Conservation (phyloP, 2,113 vertebrate species). For the Gila orcuttii region DNA sequence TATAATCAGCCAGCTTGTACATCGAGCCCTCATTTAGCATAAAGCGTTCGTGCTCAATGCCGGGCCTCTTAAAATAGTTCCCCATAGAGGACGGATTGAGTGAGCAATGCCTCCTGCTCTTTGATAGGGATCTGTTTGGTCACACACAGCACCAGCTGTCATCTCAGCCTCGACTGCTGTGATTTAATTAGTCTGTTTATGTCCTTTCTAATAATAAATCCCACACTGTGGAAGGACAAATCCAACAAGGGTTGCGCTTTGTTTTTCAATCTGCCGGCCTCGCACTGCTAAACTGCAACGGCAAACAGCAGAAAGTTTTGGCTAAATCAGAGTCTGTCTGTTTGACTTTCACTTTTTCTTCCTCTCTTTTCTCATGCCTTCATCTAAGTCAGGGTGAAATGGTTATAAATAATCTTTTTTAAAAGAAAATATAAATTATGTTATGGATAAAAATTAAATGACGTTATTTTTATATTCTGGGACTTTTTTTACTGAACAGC, state of each 20-base stretch:
- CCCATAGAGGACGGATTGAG: slow-evolving; percentile 86
- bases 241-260: slow-evolving; percentile 85
- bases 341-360: slow-evolving; percentile 24
- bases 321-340: neutral
- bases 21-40: slow-evolving; percentile 43
- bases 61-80: slow-evolving; percentile 56
- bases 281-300: slow-evolving; percentile 78
- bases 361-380: neutral
- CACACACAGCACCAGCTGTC: slow-evolving; percentile 99
- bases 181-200: slow-evolving; percentile 99
- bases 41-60: slow-evolving; percentile 38
- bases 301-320: slow-evolving; percentile 9
- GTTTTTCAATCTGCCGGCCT: slow-evolving; percentile 79
- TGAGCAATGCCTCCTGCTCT: slow-evolving; percentile 88
- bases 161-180: slow-evolving; percentile 96
- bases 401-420: neutral
- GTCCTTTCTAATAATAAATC: slow-evolving; percentile 99
- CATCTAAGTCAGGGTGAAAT: neutral
- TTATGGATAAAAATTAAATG: no score
- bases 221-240: slow-evolving; percentile 98
- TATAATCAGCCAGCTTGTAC: slow-evolving; percentile 39
- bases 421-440: neutral
- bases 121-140: slow-evolving; percentile 98
- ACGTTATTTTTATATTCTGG: neutral
- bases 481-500: neutral